These are phyloP conservation scores for Trididemnum nubilum DNA, from an alignment of 23 tunicate species.

Conservation along the genomic window DNA sequence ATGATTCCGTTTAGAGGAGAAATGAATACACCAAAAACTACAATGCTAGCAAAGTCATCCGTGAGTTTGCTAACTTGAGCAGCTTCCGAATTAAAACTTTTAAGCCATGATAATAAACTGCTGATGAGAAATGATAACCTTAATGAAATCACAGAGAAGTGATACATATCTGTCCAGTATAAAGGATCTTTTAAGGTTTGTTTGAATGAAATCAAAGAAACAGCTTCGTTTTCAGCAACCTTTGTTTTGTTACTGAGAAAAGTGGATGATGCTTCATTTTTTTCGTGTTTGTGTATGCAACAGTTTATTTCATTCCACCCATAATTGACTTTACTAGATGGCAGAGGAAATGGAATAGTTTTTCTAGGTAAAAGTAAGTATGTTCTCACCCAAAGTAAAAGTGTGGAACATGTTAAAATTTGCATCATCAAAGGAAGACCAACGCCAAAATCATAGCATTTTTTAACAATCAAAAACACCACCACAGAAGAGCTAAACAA, in stretches of 20 bases:
- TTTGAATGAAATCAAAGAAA: neutral
- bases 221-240: neutral
- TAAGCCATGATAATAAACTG: constrained; percentile 11
- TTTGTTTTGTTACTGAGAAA: neutral
- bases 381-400: constrained; percentile 46
- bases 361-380: constrained; percentile 41
- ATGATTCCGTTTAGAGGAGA: constrained; percentile 32
- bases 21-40: constrained; percentile 5
- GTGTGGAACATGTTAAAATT: constrained; percentile 31
- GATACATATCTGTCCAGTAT: constrained; percentile 38
- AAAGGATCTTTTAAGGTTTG: neutral
- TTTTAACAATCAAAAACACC: constrained; percentile 43
- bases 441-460: constrained; percentile 33
- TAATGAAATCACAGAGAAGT: neutral
- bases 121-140: constrained; percentile 24
- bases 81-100: neutral
- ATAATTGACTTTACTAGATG: neutral
- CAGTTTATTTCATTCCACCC: constrained; percentile 6
- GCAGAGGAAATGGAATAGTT: constrained; percentile 26
- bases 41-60: constrained; percentile 4
- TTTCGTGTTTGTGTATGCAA: neutral
- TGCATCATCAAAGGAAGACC: constrained; percentile 19
- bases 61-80: neutral
- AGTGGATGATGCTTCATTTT: neutral
- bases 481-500: constrained; percentile 49